phyloP scores from a whole-genome alignment of 1,140 invertebrate species.

The Drosophila seguyi region DNA sequence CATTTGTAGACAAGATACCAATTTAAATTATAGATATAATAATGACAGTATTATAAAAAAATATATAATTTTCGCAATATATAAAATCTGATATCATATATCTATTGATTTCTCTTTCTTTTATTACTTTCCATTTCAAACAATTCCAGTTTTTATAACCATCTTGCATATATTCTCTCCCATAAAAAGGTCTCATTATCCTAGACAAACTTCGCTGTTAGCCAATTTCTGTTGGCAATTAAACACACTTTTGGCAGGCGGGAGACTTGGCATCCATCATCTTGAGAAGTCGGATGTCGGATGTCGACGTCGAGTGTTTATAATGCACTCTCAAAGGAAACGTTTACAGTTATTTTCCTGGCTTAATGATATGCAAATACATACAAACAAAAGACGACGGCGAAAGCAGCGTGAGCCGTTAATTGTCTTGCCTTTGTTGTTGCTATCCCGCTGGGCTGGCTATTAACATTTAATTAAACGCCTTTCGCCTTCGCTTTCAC shows the following conservation, averaged over 20 bases:
- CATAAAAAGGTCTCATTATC: constrained; percentile 30
- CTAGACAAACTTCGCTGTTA: constrained; percentile 38
- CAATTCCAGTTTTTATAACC: neutral
- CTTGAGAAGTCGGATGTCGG: constrained; percentile 24
- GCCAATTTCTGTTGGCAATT: constrained; percentile 49
- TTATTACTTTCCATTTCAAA: too few species aligned
- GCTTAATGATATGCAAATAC: constrained; percentile 81
- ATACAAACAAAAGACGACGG: constrained; percentile 61
- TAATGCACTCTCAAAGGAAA: constrained; percentile 66
- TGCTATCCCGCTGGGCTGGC: constrained; percentile 46
- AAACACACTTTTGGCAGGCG: constrained; percentile 15
- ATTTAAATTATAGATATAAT: neutral
- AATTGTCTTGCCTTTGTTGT: constrained; percentile 62
- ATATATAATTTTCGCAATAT: too few species aligned
- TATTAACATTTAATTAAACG: constrained; percentile 82
- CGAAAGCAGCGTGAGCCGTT: constrained; percentile 52
- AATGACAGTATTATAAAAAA: neutral
- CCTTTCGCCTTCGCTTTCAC: constrained; percentile 41
- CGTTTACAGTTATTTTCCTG: constrained; percentile 60
- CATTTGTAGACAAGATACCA: neutral
- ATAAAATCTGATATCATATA: neutral
- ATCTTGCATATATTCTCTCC: neutral
- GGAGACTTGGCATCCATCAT: constrained; percentile 4
- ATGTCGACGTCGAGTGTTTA: constrained; percentile 57
- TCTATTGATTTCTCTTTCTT: neutral